Percentiles rank a stretch among this genome's conserved stretches.
Evolutionary conservation across 2,113 vertebrate genomes (phyloP).

Genomic region (Choloepus hoffmanni): DNA sequence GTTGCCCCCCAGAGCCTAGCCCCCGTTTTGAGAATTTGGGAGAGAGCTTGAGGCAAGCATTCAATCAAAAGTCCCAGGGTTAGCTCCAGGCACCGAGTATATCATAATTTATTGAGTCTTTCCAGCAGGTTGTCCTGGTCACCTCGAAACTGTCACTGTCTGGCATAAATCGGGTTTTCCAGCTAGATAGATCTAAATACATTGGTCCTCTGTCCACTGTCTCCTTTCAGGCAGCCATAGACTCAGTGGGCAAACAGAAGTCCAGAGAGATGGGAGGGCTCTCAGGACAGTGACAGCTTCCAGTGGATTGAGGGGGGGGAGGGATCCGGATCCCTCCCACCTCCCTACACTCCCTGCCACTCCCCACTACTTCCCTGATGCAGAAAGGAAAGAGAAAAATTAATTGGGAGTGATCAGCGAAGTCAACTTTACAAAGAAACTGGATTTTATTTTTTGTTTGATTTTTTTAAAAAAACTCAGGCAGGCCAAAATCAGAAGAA

Average conservation of each 20-base stretch:
- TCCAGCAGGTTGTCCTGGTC: slow-evolving; percentile 47
- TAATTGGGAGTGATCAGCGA: neutral
- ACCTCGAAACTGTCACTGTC: neutral
- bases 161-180: slow-evolving; percentile 32
- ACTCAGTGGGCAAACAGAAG: neutral
- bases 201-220: neutral
- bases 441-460: neutral
- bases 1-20: neutral
- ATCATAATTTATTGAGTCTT: slow-evolving; percentile 48
- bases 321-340: neutral
- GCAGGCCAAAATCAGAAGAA: neutral
- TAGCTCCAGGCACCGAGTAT: slow-evolving; percentile 31
- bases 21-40: neutral
- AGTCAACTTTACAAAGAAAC: slow-evolving; percentile 20
- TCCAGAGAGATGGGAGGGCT: neutral
- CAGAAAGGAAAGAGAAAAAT: slow-evolving; percentile 39
- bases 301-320: neutral
- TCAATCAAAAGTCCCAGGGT: slow-evolving; percentile 42
- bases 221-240: neutral
- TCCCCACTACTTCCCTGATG: neutral
- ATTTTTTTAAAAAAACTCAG: slow-evolving; percentile 32
- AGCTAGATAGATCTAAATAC: slow-evolving; percentile 13
- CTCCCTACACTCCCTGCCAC: neutral
- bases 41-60: neutral
- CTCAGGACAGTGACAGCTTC: neutral